phyloP scores from a whole-genome alignment of 2,797 vertebrate genomes.

The Aldrovandia affinis region DNA sequence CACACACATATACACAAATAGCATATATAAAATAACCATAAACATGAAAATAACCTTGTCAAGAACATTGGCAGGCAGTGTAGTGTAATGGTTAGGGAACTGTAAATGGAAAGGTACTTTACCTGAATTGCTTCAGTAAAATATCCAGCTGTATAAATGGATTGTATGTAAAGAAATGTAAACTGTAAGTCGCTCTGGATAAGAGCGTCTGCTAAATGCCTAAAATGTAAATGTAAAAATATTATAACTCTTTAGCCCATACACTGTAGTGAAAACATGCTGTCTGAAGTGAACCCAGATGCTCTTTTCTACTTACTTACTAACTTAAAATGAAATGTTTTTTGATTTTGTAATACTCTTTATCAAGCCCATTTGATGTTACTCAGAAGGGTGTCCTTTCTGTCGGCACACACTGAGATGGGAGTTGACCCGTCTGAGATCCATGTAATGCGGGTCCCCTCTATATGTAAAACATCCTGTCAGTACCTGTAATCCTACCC shows the following conservation, averaged over 20 bases:
- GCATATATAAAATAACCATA: background rate
- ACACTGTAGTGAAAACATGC: background rate
- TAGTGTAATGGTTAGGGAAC: too few species aligned
- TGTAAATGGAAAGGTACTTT: too few species aligned
- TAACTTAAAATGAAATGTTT: background rate
- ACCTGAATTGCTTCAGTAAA: too few species aligned
- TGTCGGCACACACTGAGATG: background rate
- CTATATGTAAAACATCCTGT: constrained; percentile 1
- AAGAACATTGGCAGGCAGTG: too few species aligned
- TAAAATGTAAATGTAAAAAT: background rate
- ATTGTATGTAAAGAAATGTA: too few species aligned
- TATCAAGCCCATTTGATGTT: background rate
- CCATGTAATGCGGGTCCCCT: background rate
- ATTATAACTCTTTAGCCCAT: background rate
- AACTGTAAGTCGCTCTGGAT: too few species aligned
- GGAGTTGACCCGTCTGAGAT: background rate
- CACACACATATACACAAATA: too few species aligned
- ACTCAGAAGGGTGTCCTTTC: background rate
- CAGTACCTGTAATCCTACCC: background rate
- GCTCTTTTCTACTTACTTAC: background rate
- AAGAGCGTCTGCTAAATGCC: too few species aligned
- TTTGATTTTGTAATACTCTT: background rate
- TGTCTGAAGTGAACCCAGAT: background rate
- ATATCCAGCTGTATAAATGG: too few species aligned
- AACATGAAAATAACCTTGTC: background rate